phyloP scores from a whole-genome alignment of 1,140 invertebrate species.

The Heliconius hermathena region DNA sequence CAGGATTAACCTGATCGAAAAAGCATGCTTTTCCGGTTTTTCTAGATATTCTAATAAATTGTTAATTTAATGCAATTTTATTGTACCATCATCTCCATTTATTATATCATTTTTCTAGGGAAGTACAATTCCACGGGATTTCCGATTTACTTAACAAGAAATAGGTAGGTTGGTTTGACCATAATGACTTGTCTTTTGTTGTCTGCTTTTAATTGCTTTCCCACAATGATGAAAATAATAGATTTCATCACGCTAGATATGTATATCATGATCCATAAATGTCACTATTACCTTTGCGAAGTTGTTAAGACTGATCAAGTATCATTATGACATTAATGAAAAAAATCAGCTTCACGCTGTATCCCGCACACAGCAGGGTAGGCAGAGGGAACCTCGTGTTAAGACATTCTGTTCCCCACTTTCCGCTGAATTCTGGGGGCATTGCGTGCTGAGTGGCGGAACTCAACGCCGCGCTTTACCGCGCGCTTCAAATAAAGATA shows the following conservation, averaged over 20 bases:
- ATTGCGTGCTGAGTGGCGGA: too few species aligned
- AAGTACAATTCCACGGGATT: constrained; percentile 69
- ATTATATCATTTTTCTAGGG: constrained; percentile 61
- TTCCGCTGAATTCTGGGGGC: too few species aligned
- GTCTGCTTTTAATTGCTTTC: constrained; percentile 59
- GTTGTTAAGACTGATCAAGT: neutral
- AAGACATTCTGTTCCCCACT: too few species aligned
- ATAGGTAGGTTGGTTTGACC: constrained; percentile 29
- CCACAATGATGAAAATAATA: constrained; percentile 49
- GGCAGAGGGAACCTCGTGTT: too few species aligned
- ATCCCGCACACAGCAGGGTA: too few species aligned
- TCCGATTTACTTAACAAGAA: constrained; percentile 68
- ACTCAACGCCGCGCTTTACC: too few species aligned
- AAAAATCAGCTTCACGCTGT: too few species aligned
- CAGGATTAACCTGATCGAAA: constrained; percentile 62
- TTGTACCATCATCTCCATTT: constrained; percentile 50
- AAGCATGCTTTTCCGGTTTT: constrained; percentile 67
- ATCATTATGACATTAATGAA: neutral
- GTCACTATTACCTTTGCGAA: neutral
- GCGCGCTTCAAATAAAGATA: too few species aligned
- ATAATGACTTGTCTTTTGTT: constrained; percentile 54
- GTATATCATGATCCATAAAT: constrained; percentile 7
- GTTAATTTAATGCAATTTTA: constrained; percentile 57
- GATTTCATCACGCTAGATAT: constrained; percentile 42
- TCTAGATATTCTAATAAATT: constrained; percentile 61